Conservation (phyloP, 2,113 vertebrate species). For the Leptobrachium ailaonicum region DNA sequence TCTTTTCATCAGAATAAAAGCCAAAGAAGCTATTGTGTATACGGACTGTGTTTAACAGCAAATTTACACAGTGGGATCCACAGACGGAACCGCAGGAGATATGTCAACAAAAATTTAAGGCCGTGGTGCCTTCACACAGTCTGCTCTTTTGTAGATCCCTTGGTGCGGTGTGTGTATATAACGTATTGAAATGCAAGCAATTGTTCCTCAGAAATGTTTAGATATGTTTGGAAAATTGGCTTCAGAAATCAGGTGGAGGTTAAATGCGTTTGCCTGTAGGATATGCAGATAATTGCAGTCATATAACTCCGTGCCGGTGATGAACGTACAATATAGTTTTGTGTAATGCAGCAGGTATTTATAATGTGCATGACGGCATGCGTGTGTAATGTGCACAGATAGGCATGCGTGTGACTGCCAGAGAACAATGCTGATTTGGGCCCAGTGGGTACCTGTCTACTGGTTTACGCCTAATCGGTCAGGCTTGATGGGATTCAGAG, state of each 20-base stretch:
- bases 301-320: too few species aligned
- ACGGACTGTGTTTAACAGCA: neutral
- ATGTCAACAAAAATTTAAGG: neutral
- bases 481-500: neutral
- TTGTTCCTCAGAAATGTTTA: neutral
- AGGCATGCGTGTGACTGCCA: conserved; percentile 5
- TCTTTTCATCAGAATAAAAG: conserved; percentile 1
- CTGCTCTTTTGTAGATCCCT: neutral
- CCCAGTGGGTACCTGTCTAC: neutral
- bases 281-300: neutral
- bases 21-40: neutral
- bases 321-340: too few species aligned
- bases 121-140: neutral
- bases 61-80: neutral
- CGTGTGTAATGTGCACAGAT: neutral
- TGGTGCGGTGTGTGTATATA: neutral
- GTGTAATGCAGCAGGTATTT: neutral
- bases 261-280: neutral
- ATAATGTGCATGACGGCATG: neutral
- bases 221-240: conserved; percentile 2
- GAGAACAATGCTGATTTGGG: neutral
- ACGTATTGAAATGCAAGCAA: neutral
- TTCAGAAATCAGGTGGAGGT: neutral
- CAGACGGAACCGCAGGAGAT: conserved; percentile 3
- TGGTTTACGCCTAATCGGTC: neutral